Evolutionary conservation across 1,140 invertebrate species (phyloP), one percentile per base, ranked within the genome.

Genomic region (Aphaenogaster rudis): DNA sequence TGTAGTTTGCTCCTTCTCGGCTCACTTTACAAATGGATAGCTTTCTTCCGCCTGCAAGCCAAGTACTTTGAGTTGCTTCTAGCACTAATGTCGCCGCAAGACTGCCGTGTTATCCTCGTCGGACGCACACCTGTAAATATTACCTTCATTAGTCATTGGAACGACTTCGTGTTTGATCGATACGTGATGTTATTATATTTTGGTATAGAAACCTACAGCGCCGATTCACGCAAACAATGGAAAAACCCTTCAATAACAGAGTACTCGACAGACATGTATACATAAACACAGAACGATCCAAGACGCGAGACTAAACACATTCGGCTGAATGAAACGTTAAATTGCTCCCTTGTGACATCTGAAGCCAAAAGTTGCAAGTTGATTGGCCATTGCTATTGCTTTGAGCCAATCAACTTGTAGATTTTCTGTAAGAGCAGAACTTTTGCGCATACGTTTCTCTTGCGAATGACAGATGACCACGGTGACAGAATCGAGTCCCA

Each of bases 141-240:
- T 42, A 39, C 39, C 15, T 33, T 80, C 28, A 48, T 82, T n/a
- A 45, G 50, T 52, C 48, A 6, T 15, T 15, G 21, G 69, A 45
- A 48, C 17, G 42, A 42, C 33, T 66, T 13, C 13, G 80, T 82
- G 80, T 82, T 82, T 82, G 80, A 82, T 82, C 80, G 42, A 82
- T 82, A 81, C 3, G n/a, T 11, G 15, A 69, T 21, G 3, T 13
- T 52, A 81, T 21, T 63, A 4, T n/a, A 17, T 67, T 67, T 45
- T 9, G n/a, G 28, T 28, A 28, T 28, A 28, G 28, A 67, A 45
- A 67, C n/a, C n/a, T 17, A 67, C 17, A 39, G 2, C 8, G 64
- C 7, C 4, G 39, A 45, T 45, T 67, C 39, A 21, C 3, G 3
- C n/a, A 45, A 63, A 67, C 39, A 21, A 67, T 42, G 9, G 13